phyloP scores from a whole-genome alignment of 2,113 vertebrate species.

The Girardinichthys multiradiatus region DNA sequence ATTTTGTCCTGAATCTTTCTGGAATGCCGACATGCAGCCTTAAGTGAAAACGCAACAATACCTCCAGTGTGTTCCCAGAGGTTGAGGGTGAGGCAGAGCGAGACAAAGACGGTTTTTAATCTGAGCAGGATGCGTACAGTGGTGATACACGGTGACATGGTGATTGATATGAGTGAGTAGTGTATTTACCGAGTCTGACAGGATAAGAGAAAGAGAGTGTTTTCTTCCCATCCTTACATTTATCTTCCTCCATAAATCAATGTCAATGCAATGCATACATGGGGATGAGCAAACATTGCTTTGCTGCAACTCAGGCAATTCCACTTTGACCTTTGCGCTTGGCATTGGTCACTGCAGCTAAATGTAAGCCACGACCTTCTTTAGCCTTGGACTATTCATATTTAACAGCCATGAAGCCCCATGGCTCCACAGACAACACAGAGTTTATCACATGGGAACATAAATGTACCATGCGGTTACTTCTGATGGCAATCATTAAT shows the following conservation, averaged over 20 bases:
- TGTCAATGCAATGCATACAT: constrained; percentile 79
- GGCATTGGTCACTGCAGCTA: constrained; percentile 76
- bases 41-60: constrained; percentile 64
- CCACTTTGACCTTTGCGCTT: constrained; percentile 83
- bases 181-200: constrained; percentile 83
- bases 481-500: constrained; percentile 10
- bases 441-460: constrained; percentile 25
- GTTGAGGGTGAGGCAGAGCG: constrained; percentile 55
- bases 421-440: constrained; percentile 35
- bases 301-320: constrained; percentile 71
- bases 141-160: constrained; percentile 78
- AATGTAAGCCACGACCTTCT: constrained; percentile 73
- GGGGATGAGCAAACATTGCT: constrained; percentile 62
- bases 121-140: constrained; percentile 72
- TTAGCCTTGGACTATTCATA: constrained; percentile 77
- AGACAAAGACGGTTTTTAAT: constrained; percentile 81
- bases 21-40: constrained; percentile 68
- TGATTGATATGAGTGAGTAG: constrained; percentile 84
- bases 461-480: constrained; percentile 1
- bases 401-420: constrained; percentile 71
- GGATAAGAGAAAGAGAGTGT: constrained; percentile 81
- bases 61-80: constrained; percentile 70
- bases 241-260: constrained; percentile 83
- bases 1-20: constrained; percentile 63
- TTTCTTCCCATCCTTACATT: constrained; percentile 79